Evolutionary conservation across 2,113 vertebrate genomes (phyloP).

Genomic region (Tylochromis polylepis): DNA sequence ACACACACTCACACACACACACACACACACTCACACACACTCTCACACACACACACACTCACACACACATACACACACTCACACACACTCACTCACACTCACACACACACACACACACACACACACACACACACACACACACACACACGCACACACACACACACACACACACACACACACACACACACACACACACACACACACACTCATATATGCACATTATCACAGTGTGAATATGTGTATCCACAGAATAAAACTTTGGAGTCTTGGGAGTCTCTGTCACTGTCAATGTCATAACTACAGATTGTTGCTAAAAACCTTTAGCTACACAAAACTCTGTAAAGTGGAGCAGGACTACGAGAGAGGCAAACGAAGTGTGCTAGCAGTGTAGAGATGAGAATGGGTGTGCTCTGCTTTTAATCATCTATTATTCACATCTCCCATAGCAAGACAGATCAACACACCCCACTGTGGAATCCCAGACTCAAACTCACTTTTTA

Average conservation of each 20-base stretch:
- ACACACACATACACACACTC: too few relatives aligned
- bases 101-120: neutral
- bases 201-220: neutral
- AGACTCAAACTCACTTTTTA: constrained; percentile 35
- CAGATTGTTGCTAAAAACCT: neutral
- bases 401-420: constrained; percentile 28
- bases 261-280: neutral
- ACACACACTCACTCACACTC: too few relatives aligned
- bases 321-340: neutral
- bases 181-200: too few relatives aligned
- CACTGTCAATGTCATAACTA: neutral
- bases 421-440: constrained; percentile 54
- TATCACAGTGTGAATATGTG: neutral
- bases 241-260: neutral
- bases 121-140: neutral
- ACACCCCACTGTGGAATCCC: constrained; percentile 22
- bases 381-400: neutral
- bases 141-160: neutral
- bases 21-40: neutral
- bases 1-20: too few relatives aligned
- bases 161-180: neutral
- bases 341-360: neutral
- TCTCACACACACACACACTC: neutral
- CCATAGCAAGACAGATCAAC: constrained; percentile 30
- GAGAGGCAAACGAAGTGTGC: neutral